Conservation (phyloP, 2,888 invertebrate genomes). For the Rhamnusium bicolor region DNA sequence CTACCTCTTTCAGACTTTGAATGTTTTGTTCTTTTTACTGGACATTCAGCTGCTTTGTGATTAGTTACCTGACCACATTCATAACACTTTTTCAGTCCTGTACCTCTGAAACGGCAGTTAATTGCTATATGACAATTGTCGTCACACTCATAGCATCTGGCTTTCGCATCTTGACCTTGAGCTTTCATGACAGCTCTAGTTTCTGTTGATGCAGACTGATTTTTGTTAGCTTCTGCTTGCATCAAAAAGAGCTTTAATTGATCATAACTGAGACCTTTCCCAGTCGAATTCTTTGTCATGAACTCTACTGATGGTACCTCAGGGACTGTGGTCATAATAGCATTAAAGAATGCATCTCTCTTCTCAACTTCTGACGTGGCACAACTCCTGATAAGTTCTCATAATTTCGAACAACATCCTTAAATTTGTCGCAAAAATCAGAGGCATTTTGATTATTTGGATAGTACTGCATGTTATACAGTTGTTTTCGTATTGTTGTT, state of each 20-base stretch:
- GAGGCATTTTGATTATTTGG: constrained; percentile 6
- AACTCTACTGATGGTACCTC: background rate
- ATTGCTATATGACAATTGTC: background rate
- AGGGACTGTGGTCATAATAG: background rate
- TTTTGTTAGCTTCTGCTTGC: background rate
- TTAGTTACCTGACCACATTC: background rate
- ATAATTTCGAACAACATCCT: background rate
- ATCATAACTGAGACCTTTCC: background rate
- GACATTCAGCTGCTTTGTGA: background rate
- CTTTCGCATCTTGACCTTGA: background rate
- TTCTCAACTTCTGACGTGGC: background rate
- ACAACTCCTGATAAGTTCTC: background rate
- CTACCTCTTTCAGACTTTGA: background rate
- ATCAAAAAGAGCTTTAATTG: background rate
- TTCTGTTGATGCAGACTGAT: background rate
- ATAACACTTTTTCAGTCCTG: background rate
- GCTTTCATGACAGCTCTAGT: background rate
- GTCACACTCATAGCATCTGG: background rate
- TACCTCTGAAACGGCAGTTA: background rate
- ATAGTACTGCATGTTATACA: constrained; percentile 17
- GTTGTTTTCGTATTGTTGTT: constrained; percentile 9
- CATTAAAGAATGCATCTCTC: constrained; percentile 1
- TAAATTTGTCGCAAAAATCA: constrained; percentile 1
- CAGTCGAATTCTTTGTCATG: background rate
- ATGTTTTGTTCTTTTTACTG: background rate